Percentiles rank a stretch among this genome's conserved stretches.
Evolutionary conservation across 2,888 invertebrate species (phyloP).

Genomic region (Phengaris alcon): DNA sequence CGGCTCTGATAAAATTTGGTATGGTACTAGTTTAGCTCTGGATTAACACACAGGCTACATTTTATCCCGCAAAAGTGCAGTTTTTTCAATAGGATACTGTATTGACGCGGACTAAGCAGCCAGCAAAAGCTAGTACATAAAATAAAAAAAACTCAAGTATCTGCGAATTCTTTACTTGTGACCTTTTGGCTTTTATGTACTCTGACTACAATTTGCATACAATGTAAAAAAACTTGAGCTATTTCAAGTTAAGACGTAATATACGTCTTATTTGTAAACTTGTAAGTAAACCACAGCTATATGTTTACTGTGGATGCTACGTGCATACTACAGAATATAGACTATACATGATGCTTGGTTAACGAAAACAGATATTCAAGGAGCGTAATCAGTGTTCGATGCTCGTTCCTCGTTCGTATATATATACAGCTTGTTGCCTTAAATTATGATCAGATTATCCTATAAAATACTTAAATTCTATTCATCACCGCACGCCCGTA

Average conservation of each 20-base stretch:
- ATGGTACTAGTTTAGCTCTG: no score
- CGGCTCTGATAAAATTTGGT: no score
- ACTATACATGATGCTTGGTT: conserved; percentile 29
- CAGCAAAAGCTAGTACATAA: no score
- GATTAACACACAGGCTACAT: background rate
- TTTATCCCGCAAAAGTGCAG: background rate
- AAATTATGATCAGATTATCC: no score
- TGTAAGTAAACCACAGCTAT: background rate
- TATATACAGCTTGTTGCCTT: no score
- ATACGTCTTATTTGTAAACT: conserved; percentile 7
- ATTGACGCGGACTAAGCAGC: no score
- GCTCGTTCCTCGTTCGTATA: no score
- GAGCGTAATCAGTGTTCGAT: no score
- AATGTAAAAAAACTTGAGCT: background rate
- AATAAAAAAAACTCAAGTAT: background rate
- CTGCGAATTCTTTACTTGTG: background rate
- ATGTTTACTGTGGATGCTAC: background rate
- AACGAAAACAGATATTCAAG: no score
- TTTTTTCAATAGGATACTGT: background rate
- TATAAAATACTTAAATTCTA: no score
- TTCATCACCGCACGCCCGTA: no score
- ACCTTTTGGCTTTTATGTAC: no score
- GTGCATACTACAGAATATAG: conserved; percentile 45
- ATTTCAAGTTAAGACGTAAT: background rate
- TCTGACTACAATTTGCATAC: conserved; percentile 10